Evolutionary conservation across 2,113 vertebrate genomes (phyloP), one percentile per base, ranked within the genome.

Genomic region (Mohoua ochrocephala): DNA sequence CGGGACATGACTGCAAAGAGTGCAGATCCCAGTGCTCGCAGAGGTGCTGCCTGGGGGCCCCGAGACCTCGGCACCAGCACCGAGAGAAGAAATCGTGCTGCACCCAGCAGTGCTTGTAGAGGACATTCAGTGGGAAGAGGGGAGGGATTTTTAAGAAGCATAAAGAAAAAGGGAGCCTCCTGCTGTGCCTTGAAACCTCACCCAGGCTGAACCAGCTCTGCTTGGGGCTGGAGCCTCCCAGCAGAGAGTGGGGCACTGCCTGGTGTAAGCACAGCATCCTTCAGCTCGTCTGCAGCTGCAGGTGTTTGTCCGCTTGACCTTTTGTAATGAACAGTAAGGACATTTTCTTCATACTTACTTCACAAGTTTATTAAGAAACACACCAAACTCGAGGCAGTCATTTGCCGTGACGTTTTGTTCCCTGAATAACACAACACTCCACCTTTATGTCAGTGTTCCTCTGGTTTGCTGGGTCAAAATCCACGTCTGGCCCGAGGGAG

Each of bases 381-480:
- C 50, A 69, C 37, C 28, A 50, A 65, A 69, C 47, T 28, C 13
- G 2, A 74, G 56, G 85, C 60, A 81, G 42, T 52, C 20, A 5
- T 57, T 85, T 44, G 71, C 80, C 61, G 75, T 80, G 89, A 83
- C 2, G 18, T 86, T 89, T 82, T 95, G 59, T 52, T 95, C 61
- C 82, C 49, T 13, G 6, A 47, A 42, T 45, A 91, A 74, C 71
- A 82, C 15, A 74, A 31, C 12, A 7, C 63, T 82, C 61, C 88
- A 94, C 94, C 95, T 95, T 87, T 69, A 31, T 87, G 69, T 83
- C 83, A 69, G 84, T 44, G 67, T 92, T 92, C 44, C 78, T 84
- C 47, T 11, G 52, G 44, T 76, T 61, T 83, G 52, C 59, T 86
- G 67, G 61, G 93, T 90, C 11, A 16, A 93, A 95, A 97, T 91